These are phyloP conservation scores for Callopanchax toddi DNA, from an alignment of 2,113 vertebrate species.

Conservation along the genomic window DNA sequence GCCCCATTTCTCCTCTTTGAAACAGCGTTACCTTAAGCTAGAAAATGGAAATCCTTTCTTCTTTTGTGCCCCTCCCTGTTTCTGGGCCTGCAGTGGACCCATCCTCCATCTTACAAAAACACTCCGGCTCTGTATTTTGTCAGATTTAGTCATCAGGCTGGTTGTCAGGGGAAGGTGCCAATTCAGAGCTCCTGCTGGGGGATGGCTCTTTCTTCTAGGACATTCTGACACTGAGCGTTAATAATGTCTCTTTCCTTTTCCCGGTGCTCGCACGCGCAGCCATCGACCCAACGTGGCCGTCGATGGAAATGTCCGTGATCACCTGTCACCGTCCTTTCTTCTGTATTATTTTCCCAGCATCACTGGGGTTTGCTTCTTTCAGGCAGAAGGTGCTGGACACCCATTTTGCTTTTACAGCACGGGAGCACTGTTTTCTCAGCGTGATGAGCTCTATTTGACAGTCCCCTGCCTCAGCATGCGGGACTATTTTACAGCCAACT, in stretches of 20 bases:
- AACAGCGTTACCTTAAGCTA: conserved; percentile 60
- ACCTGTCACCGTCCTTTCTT: conserved; percentile 18
- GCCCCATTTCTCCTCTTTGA: conserved; percentile 59
- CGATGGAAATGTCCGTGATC: conserved; percentile 44
- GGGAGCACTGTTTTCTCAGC: conserved; percentile 39
- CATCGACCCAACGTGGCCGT: conserved; percentile 46
- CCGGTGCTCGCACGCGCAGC: conserved; percentile 34
- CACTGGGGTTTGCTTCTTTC: conserved; percentile 2
- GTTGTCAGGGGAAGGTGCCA: conserved; percentile 47
- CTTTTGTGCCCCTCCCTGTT: conserved; percentile 28
- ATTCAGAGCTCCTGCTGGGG: conserved; percentile 62
- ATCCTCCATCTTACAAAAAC: conserved; percentile 49
- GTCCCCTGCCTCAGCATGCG: conserved; percentile 56
- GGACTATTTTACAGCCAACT: conserved; percentile 51
- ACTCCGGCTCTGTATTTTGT: conserved; percentile 37
- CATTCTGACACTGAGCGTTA: conserved; percentile 49
- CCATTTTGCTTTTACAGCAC: conserved; percentile 40
- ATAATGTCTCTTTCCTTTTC: conserved; percentile 48
- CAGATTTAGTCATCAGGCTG: conserved; percentile 47
- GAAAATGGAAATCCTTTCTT: conserved; percentile 55
- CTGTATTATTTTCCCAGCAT: conserved; percentile 5
- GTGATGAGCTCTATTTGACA: conserved; percentile 64
- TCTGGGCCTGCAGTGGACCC: conserved; percentile 18
- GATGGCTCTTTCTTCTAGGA: conserved; percentile 52
- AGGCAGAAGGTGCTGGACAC: conserved; percentile 14